phyloP scores from a whole-genome alignment of 1,140 invertebrate genomes.

The Spodoptera frugiperda region DNA sequence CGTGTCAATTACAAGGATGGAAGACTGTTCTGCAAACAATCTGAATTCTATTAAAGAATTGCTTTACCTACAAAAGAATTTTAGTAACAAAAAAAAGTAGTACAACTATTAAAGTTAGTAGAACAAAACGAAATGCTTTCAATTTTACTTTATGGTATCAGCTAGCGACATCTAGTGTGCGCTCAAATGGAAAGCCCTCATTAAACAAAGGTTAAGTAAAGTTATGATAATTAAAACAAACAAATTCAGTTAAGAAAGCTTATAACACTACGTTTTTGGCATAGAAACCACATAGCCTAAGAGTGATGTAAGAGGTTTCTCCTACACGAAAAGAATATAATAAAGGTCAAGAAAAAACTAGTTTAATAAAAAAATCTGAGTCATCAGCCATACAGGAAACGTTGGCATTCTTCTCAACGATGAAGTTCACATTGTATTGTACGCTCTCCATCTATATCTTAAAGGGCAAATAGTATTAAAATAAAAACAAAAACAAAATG shows the following conservation, averaged over 20 bases:
- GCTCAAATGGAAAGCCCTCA: too few species aligned
- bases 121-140: too few species aligned
- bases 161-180: too few species aligned
- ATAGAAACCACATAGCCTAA: background rate
- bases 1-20: background rate
- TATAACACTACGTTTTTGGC: background rate
- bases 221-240: background rate
- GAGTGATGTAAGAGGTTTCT: background rate
- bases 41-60: too few species aligned
- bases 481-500: slow-evolving; percentile 11
- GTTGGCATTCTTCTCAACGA: background rate
- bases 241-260: background rate
- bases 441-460: background rate
- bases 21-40: too few species aligned
- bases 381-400: slow-evolving; percentile 12
- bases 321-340: background rate
- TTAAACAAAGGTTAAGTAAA: background rate
- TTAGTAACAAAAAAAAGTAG: too few species aligned
- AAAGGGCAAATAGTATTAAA: slow-evolving; percentile 21
- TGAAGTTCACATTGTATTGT: slow-evolving; percentile 9
- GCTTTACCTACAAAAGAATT: too few species aligned
- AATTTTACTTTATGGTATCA: too few species aligned
- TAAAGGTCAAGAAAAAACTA: background rate
- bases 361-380: slow-evolving; percentile 7
- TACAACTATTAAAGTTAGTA: too few species aligned